These are phyloP conservation scores for Xestia c-nigrum DNA, from an alignment of 2,888 invertebrate genomes.

Conservation along the genomic window DNA sequence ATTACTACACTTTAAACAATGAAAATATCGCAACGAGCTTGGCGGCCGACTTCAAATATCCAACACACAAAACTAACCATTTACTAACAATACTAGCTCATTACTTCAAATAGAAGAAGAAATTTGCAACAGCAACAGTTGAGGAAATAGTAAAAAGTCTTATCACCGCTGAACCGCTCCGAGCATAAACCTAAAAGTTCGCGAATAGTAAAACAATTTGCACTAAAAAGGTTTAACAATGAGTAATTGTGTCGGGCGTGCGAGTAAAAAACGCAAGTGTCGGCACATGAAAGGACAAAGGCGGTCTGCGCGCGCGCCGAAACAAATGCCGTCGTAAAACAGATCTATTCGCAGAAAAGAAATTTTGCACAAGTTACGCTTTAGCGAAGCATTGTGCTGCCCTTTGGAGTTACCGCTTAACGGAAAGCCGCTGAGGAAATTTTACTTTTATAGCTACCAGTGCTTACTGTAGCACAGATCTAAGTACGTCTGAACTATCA, in stretches of 20 bases:
- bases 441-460: conserved; percentile 61
- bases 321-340: conserved; percentile 84
- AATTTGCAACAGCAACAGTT: conserved; percentile 41
- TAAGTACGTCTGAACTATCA: conserved; percentile 31
- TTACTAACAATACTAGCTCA: conserved; percentile 59
- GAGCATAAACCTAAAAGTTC: conserved; percentile 61
- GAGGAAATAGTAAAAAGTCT: conserved; percentile 57
- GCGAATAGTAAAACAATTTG: conserved; percentile 76
- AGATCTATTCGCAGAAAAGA: conserved; percentile 85
- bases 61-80: conserved; percentile 47
- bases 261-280: conserved; percentile 63
- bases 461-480: conserved; percentile 44
- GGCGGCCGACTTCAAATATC: conserved; percentile 56
- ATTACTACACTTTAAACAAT: conserved; percentile 61
- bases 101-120: conserved; percentile 56
- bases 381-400: conserved; percentile 61
- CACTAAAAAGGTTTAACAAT: conserved; percentile 76
- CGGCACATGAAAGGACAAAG: conserved; percentile 76
- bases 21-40: conserved; percentile 44
- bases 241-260: conserved; percentile 68
- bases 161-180: conserved; percentile 43
- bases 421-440: conserved; percentile 50
- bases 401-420: conserved; percentile 54
- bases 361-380: conserved; percentile 84
- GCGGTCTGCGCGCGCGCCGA: conserved; percentile 70